Percentiles rank a stretch among this genome's conserved stretches.
These are phyloP conservation scores for Cyanistes caeruleus DNA, from an alignment of 2,113 vertebrate genomes.

Conservation along the genomic window DNA sequence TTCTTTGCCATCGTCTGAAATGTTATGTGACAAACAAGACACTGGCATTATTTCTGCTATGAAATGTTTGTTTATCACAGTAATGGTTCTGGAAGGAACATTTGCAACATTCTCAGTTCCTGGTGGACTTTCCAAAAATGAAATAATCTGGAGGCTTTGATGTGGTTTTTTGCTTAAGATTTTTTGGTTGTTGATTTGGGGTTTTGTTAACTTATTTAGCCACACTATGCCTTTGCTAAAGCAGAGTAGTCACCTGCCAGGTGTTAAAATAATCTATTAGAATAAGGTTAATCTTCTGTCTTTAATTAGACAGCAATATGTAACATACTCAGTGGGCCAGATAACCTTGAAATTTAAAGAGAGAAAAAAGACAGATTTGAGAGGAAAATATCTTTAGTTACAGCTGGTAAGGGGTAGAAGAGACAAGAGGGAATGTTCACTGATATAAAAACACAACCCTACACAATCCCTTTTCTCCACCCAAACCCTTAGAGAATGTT, in stretches of 20 bases:
- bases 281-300: slow-evolving; percentile 14
- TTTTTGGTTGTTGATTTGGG: background rate
- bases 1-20: slow-evolving; percentile 44
- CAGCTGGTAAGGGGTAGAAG: background rate
- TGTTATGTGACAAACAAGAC: slow-evolving; percentile 39
- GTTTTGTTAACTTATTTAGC: background rate
- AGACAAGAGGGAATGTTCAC: background rate
- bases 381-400: background rate
- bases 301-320: slow-evolving; percentile 26
- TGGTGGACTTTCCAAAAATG: background rate
- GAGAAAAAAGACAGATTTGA: background rate
- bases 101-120: background rate
- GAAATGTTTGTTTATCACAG: background rate
- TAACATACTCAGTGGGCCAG: background rate
- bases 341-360: slow-evolving; percentile 42
- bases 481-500: background rate
- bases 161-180: background rate
- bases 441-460: background rate
- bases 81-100: background rate
- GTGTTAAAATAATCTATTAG: slow-evolving; percentile 4
- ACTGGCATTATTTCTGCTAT: background rate
- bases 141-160: background rate
- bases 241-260: background rate
- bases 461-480: background rate
- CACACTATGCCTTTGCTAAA: background rate